These are phyloP conservation scores for Apus apus DNA, from an alignment of 2,113 vertebrate genomes.

Conservation along the genomic window DNA sequence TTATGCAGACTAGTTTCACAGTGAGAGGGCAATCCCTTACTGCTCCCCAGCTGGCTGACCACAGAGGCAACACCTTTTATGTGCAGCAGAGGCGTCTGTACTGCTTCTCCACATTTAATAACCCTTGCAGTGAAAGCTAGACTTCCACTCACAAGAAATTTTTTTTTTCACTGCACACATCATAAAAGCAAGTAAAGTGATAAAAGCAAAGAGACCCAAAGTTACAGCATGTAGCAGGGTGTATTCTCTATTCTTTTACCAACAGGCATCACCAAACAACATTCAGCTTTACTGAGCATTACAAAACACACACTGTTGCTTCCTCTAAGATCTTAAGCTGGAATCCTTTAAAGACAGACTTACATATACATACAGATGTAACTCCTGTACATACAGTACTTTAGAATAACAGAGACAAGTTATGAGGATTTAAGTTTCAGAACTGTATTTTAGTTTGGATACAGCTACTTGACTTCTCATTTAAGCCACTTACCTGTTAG, in stretches of 20 bases:
- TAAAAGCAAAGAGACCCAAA: constrained; percentile 32
- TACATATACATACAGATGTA: background rate
- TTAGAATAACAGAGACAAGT: background rate
- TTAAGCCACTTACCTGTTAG: background rate
- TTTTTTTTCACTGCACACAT: background rate
- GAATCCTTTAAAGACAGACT: background rate
- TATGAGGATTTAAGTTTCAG: background rate
- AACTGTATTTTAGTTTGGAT: background rate
- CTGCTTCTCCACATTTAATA: background rate
- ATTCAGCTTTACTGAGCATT: background rate
- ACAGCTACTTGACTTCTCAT: background rate
- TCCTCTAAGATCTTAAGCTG: background rate
- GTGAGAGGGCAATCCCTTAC: background rate
- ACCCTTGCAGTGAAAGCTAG: background rate
- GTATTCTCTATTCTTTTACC: background rate
- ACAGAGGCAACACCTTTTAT: background rate
- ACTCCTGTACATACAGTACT: background rate
- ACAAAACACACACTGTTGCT: background rate
- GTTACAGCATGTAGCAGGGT: background rate
- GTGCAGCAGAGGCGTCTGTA: background rate
- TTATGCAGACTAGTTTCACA: background rate
- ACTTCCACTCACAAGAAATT: background rate
- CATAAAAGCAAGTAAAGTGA: background rate
- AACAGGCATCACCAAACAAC: background rate
- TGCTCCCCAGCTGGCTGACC: background rate